Evolutionary conservation across 2,113 vertebrate genomes (phyloP).

Genomic region (Heteronetta atricapilla): DNA sequence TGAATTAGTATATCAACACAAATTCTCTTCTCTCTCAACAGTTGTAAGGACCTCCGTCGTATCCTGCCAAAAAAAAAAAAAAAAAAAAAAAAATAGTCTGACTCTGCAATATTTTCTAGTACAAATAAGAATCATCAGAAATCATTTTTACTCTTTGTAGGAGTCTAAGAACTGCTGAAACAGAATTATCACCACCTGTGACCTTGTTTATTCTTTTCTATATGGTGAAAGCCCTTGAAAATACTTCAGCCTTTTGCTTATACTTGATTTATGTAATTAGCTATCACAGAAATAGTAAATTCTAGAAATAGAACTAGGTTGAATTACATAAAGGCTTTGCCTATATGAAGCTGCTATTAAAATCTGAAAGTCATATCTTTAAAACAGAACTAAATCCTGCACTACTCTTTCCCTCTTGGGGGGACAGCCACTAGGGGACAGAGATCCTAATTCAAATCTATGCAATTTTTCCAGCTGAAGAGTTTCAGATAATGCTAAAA

Average conservation of each 20-base stretch:
- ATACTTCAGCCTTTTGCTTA: not conserved
- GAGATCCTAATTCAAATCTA: not conserved
- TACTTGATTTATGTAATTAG: not conserved
- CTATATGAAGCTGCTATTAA: not conserved
- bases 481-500: not conserved
- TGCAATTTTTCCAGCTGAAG: not conserved
- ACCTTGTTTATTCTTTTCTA: not conserved
- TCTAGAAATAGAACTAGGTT: not conserved
- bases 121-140: not conserved
- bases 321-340: not conserved
- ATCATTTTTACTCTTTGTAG: not conserved
- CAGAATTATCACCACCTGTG: not conserved
- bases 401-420: not conserved
- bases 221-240: not conserved
- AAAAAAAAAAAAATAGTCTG: not conserved
- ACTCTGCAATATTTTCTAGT: not conserved
- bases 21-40: not conserved
- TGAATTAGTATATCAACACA: not conserved
- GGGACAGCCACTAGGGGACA: not conserved
- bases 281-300: not conserved
- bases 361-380: not conserved
- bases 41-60: not conserved
- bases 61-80: not conserved
- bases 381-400: not conserved
- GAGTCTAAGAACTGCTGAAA: not conserved